Base-by-base conservation (phyloP, 2,797 vertebrate genomes). In the Paedocypris micromegethes region DNA sequence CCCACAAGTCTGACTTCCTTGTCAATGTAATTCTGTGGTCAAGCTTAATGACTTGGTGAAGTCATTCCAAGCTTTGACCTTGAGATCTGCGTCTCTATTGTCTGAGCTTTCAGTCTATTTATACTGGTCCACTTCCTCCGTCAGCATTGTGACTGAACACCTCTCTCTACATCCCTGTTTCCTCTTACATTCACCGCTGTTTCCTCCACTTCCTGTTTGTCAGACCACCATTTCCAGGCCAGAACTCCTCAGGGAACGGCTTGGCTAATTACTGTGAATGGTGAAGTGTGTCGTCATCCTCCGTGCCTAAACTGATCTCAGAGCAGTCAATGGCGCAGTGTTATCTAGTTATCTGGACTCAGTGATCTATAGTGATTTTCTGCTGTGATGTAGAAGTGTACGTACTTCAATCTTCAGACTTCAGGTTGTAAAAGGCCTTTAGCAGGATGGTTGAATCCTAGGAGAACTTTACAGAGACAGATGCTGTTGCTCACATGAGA, bases 151-250 rank as follows among this genome's bases (percentile, higher is more conserved):
- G 83, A 74, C 83, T 77, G 46, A 81, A 80, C 84, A 77, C 57
- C 49, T 65, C 70, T 73, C 69, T 70, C 71, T 68, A 51, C 41
- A 4, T 81, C 79, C 85, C 76, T 55, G 55, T 84, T 91, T 91
- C 89, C 89, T 87, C 77, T 82, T 83, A 84, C 83, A 84, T 88
- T 87, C 68, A 83, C 78, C 80, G 81, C 87, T 84, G 83, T 85
- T 86, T 86, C 87, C 84, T 86, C 82, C 68, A 81, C 82, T 90
- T 91, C 90, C 90, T 91, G 90, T 91, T 90, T 91, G 86, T 81
- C 82, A 39, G 51, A 72, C 63, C 40, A 70, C 63, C 66, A 5
- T 58, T 53, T 49, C 54, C 58, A 52, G 8, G 38, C 54, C 45
- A 55, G 43, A 55, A 43, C 51, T 23, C 72, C 63, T 66, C 51